Evolutionary conservation across 2,888 invertebrate species (phyloP).

Genomic region (Gnatocerus cornutus): DNA sequence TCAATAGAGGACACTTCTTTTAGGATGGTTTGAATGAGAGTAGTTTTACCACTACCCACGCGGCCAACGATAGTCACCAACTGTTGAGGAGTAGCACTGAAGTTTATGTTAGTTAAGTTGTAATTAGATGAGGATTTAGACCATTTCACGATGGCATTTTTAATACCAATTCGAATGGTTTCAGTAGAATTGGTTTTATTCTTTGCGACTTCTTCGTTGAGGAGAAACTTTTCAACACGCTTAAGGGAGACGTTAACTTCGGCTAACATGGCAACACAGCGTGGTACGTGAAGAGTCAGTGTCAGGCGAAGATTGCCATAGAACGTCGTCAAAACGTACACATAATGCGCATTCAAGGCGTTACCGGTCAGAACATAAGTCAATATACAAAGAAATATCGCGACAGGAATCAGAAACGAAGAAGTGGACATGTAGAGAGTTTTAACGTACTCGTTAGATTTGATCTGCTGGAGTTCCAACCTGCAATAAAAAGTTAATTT

Average conservation of each 20-base stretch:
- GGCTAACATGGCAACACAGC: slow-evolving; percentile 84
- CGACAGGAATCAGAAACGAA: slow-evolving; percentile 88
- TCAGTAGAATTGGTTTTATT: neutral
- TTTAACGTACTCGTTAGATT: slow-evolving; percentile 80
- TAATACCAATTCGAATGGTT: slow-evolving; percentile 73
- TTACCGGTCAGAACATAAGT: slow-evolving; percentile 80
- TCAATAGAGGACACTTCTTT: slow-evolving; percentile 51
- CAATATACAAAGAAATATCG: slow-evolving; percentile 86
- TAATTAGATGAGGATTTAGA: slow-evolving; percentile 73
- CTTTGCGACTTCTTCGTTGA: slow-evolving; percentile 66
- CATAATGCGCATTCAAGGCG: slow-evolving; percentile 83
- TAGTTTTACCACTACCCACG: slow-evolving; percentile 50
- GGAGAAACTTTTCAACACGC: slow-evolving; percentile 76
- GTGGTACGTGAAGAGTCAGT: slow-evolving; percentile 93
- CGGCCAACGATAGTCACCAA: slow-evolving; percentile 50
- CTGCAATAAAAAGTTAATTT: slow-evolving; percentile 66
- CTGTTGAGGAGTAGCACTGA: slow-evolving; percentile 73
- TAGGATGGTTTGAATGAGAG: slow-evolving; percentile 43
- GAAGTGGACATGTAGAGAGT: slow-evolving; percentile 85
- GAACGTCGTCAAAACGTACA: slow-evolving; percentile 89
- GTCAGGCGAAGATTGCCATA: slow-evolving; percentile 88
- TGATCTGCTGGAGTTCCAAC: slow-evolving; percentile 80
- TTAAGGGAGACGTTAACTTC: slow-evolving; percentile 83
- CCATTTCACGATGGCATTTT: slow-evolving; percentile 80
- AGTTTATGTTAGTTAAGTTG: slow-evolving; percentile 77